Base-by-base conservation (phyloP, 2,888 invertebrate species). In the Tetropium fuscum region DNA sequence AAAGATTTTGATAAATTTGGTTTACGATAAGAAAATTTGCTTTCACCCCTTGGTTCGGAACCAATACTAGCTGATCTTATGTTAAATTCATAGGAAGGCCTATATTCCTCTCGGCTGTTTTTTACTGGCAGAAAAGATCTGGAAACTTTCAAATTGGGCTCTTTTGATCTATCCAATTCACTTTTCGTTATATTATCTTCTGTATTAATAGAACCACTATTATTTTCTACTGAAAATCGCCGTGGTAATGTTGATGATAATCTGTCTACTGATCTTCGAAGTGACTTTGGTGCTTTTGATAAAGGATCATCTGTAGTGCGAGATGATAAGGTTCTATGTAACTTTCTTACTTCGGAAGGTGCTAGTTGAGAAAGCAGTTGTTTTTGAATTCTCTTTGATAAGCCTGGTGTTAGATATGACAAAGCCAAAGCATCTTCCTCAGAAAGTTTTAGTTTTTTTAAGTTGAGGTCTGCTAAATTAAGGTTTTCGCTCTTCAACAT, bases 371-470 rank as follows among this genome's bases (percentile, higher is more conserved):
- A 88, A 57, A 90, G 83, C 70, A 90, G 83, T 80, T 90, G 90
- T 60, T 87, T 88, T 83, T 90, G 90, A 76, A 90, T 87, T 34
- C 89, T 87, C 71, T 88, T 87, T 66, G 90, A 88, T 71, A 90
- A 83, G 67, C 87, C 90, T 22, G 90, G 90, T 69, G 90, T 90
- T 68, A 90, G 84, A 69, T 87, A 88, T 16, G 88, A 89, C 68
- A 90, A 82, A 64, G 89, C 87, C 76, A 88, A 86, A 74, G 89
- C 83, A 83, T 90, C 90, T 75, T 87, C 87, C 80, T 90, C 89
- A 68, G 88, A 87, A 61, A 90, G 82, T 79, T 88, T 87, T 72
- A 90, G 84, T 71, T 88, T 85, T 75, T 88, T 88, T 72, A 90
- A 81, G 81, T 90, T 89, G 78, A 90, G 83, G 79, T 82, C 81